Evolutionary conservation across 2,113 vertebrate species (phyloP).

Genomic region (Mugil cephalus): DNA sequence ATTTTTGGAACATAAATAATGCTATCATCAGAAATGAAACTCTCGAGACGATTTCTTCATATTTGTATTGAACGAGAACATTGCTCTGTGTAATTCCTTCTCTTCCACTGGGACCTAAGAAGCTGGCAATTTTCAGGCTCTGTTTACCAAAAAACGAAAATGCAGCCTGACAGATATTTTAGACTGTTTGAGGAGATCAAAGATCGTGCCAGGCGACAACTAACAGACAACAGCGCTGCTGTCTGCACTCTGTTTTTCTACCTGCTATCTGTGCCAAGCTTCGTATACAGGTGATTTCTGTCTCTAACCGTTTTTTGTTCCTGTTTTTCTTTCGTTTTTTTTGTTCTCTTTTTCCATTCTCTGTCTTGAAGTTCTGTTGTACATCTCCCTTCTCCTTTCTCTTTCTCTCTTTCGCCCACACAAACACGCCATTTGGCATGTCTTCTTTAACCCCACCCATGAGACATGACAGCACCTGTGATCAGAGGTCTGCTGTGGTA

Average conservation of each 20-base stretch:
- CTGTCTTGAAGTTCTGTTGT: slow-evolving; percentile 10
- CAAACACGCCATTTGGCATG: slow-evolving; percentile 35
- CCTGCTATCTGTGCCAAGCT: slow-evolving; percentile 39
- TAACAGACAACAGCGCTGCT: slow-evolving; percentile 50
- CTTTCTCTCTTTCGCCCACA: background rate
- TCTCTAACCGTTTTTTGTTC: slow-evolving; percentile 14
- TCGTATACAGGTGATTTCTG: slow-evolving; percentile 32
- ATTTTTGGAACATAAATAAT: slow-evolving; percentile 46
- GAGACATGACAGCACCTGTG: slow-evolving; percentile 67
- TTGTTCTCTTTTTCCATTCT: background rate
- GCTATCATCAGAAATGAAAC: slow-evolving; percentile 41
- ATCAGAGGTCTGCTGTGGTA: slow-evolving; percentile 64
- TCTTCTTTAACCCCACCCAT: slow-evolving; percentile 61
- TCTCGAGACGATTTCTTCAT: slow-evolving; percentile 38
- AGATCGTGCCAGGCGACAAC: slow-evolving; percentile 51
- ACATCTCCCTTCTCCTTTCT: background rate
- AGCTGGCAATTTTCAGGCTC: slow-evolving; percentile 38
- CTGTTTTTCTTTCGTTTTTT: background rate
- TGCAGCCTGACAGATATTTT: slow-evolving; percentile 64
- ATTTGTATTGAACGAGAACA: slow-evolving; percentile 41
- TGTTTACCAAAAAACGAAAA: slow-evolving; percentile 61
- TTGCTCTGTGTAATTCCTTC: slow-evolving; percentile 40
- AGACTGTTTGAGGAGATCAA: slow-evolving; percentile 66
- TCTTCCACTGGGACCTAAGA: slow-evolving; percentile 39
- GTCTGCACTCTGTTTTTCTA: slow-evolving; percentile 50